Percentiles rank a stretch among this genome's conserved stretches.
These are phyloP conservation scores for Malurus melanocephalus DNA, from an alignment of 2,113 vertebrate genomes.

Conservation along the genomic window DNA sequence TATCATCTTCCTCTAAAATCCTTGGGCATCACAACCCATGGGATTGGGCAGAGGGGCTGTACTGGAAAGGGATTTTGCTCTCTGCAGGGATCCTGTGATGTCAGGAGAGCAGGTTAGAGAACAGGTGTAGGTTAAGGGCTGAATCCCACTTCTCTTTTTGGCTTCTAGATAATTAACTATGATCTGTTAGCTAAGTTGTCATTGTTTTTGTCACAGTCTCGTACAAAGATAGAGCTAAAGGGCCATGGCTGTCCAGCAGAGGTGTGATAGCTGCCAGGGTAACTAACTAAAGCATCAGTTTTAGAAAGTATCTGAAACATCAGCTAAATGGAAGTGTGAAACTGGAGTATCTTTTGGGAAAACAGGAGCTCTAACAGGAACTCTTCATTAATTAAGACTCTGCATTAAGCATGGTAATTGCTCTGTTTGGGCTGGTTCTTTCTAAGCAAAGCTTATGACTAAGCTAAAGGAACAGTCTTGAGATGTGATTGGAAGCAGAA, in stretches of 20 bases:
- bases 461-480: background rate
- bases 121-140: background rate
- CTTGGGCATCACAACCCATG: rapidly evolving
- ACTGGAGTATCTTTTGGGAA: background rate
- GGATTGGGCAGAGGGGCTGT: background rate
- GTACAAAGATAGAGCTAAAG: background rate
- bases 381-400: background rate
- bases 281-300: background rate
- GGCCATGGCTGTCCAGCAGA: background rate
- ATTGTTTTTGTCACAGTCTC: rapidly evolving
- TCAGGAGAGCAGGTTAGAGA: background rate
- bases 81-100: background rate
- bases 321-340: background rate
- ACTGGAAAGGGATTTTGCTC: background rate
- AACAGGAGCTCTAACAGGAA: background rate
- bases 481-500: background rate
- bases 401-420: background rate
- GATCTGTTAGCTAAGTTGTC: background rate
- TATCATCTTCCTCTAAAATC: background rate
- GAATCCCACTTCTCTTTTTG: background rate
- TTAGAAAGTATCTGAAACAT: background rate
- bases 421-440: background rate
- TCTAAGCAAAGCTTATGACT: background rate
- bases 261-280: background rate
- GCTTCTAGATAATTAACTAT: background rate